Conservation (phyloP, 2,113 vertebrate genomes). For the Passer montanus region DNA sequence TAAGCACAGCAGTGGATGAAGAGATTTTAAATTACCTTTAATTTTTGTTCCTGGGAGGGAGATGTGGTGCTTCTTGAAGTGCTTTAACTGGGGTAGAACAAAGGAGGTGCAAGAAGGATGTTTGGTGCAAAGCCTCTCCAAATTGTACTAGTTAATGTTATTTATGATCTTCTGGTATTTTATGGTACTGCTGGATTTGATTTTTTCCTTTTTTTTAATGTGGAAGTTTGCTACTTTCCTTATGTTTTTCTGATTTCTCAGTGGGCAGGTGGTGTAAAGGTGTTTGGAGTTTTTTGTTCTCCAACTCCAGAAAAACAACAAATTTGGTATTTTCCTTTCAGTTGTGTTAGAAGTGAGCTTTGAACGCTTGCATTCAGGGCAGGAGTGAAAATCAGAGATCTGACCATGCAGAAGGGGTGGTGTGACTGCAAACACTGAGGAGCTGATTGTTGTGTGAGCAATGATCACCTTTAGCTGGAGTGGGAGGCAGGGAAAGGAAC, state of each 20-base stretch:
- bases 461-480: neutral
- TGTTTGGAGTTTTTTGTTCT: neutral
- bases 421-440: neutral
- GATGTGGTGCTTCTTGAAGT: neutral
- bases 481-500: neutral
- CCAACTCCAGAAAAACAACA: neutral
- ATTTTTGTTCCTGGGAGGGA: neutral
- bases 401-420: neutral
- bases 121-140: neutral
- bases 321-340: neutral
- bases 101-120: neutral
- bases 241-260: neutral
- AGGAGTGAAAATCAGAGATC: neutral
- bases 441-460: neutral
- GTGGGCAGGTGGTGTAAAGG: neutral
- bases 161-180: neutral
- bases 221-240: neutral
- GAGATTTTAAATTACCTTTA: neutral
- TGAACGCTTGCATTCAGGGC: neutral
- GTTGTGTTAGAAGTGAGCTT: neutral
- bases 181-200: neutral
- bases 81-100: neutral
- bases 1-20: neutral
- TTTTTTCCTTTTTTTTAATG: neutral
- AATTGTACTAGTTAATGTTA: neutral